Base-by-base conservation (phyloP, 2,113 vertebrate genomes). In the Nyctibius bracteatus region DNA sequence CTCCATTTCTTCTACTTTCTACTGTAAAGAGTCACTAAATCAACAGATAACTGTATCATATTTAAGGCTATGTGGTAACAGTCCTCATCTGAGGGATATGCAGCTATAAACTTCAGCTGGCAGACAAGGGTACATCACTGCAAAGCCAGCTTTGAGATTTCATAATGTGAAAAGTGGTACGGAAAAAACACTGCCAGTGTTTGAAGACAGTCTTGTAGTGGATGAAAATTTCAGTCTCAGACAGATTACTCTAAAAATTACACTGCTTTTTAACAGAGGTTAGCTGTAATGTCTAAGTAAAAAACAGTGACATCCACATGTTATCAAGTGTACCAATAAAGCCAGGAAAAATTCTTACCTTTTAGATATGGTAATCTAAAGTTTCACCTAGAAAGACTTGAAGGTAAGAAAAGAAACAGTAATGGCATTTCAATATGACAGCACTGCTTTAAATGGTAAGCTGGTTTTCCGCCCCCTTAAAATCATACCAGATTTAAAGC, bases 41-140 rank as follows among this genome's bases (percentile, higher is more conserved):
- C 57, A 91, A 58, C 19, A 92, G 39, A 12, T 47, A 81, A 79
- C 22, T 75, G 17, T 54, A 47, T 79, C 3, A 12, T 80, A 70
- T 67, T 89, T 92, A 91, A 95, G 94, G 93, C 92, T 90, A 90
- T 47, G 49, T 85, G 90, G 94, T 93, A 96, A 81, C 70, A 90
- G 78, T 78, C 51, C 81, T 93, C 46, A n/a, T 94, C 28, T 73
- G 79, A 93, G 62, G 74, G 79, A 77, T 77, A 70, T 33, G 46
- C 84, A 93, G 62, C 66, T 94, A n/a, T 57, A 88, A 75, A 27
- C 37, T 54, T 86, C 43, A 67, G 57, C 3, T 89, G 61, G 44
- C 43, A 81, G 67, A 49, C 44, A 88, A 85, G 14, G 46, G 47
- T 70, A 65, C 16, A 30, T 33, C n/a, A 57, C 55, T 52, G 49